Base-by-base conservation (phyloP, 2,113 vertebrate genomes). In the Prionailurus viverrinus region DNA sequence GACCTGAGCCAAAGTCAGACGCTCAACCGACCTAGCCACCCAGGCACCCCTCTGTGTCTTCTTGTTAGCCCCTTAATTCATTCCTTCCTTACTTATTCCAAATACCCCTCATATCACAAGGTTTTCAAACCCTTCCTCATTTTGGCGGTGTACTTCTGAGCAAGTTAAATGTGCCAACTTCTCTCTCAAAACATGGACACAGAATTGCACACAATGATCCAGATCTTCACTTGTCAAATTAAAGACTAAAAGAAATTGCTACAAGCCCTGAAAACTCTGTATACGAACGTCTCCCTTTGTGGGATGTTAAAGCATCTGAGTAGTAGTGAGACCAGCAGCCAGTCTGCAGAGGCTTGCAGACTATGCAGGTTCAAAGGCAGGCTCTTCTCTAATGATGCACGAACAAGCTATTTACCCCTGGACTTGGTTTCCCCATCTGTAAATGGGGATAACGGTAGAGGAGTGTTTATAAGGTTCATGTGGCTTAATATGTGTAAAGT, bases 211-310 rank as follows among this genome's bases (percentile, higher is more conserved):
- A 51, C n/a, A 87, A 68, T 61, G 78, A 95, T 83, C 3, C 51
- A 73, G 14, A 71, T 25, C 29, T 97, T 97, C 12, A 5, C 89
- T 78, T 97, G 41, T 91, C 66, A 85, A 74, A 53, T 80, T 36
- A 69, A 85, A 89, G 18, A 5, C 21, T 85, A 36, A 91, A 65
- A 92, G 73, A 68, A 89, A 48, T 66, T 82, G 31, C 73, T 86
- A 79, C 53, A 71, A 16, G 12, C 10, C 6, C 63, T 90, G 82
- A 39, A 18, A 82, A n/a, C 8, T 82, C 78, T 55, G 27, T 15
- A 2, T 65, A 8, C 45, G 48, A 79, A 25, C n/a, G 31, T 91
- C 48, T 58, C n/a, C 25, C 65, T 41, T 16, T 23, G 18, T 48
- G 6, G 33, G 25, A 36, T 15, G 33, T 53, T 69, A 31, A 84